Base-by-base conservation (phyloP, 1,140 invertebrate species). In the Lepidurus arcticus region DNA sequence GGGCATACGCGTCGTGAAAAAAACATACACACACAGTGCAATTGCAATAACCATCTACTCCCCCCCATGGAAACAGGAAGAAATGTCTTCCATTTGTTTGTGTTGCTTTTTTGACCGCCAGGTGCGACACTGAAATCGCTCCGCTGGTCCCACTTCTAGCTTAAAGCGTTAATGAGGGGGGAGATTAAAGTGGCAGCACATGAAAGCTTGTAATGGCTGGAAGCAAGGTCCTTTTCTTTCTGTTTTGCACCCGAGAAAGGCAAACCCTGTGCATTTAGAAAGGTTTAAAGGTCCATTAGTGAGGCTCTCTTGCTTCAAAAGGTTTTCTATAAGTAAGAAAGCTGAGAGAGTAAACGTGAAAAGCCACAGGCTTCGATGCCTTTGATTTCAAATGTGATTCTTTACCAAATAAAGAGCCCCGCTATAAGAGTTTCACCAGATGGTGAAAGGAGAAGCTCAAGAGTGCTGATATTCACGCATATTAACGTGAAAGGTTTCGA, bases 401-500 rank as follows among this genome's bases (percentile, higher is more conserved):
- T 9, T 1, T 7, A 65, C 1, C 6, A 13, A 13, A 16, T 7
- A 21, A 47, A 11, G 45, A 47, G 21, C 16, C 1, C 4, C 13
- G 34, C 34, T 34, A 34, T 65, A 65, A 16, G 53, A 65, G 21
- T 65, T 65, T 65, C 9, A 16, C 53, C 53, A 65, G 53, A 10
- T 65, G 53, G 53, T 13, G 13, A 7, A 65, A 65, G 8, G 21
- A 65, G 53, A 16, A 21, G 47, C 53, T 65, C 16, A n/a, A 16
- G 53, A 65, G 53, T 34, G 21, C 21, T 65, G 16, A 65, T 21
- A 65, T 65, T 65, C 21, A 21, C 53, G 21, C 53, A 13, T 65
- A 65, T 65, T 65, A 65, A 65, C 53, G 53, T 65, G 53, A 65
- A 65, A 65, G 53, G 53, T 65, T 65, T 65, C 53, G 53, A 65